Base-by-base conservation (phyloP, 1,140 invertebrate genomes). In the Drosophila kepulauana region DNA sequence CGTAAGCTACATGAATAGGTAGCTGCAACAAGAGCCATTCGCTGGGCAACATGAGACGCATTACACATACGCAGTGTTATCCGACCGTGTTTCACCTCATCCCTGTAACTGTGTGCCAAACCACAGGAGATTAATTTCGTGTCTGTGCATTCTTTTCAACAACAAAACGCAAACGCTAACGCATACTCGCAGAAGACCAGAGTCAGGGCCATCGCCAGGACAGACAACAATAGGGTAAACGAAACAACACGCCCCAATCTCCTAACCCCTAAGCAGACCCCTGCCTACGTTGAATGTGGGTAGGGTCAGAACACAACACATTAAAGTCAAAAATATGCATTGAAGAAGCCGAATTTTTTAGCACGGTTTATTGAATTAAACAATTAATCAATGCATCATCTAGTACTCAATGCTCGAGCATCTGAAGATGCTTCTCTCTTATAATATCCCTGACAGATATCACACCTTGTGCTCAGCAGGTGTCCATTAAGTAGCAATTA, bases 71-170 rank as follows among this genome's bases (percentile, higher is more conserved):
- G 84, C 84, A 80, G 61, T 56, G 84, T 78, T 46, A 49, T 35
- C 76, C 78, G 67, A 30, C n/a, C 56, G 41, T 38, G 58, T 62
- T 59, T 15, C 38, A 54, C 62, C 48, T 72, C 49, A 43, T 49
- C 68, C 59, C 51, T 20, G 15, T 5, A 48, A 38, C 51, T 74
- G 57, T 71, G 59, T 48, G 35, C 57, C 64, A 64, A 81, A 16
- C 82, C 84, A 81, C 84, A 84, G 70, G 84, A 88, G 82, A 88
- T 88, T 88, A 89, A 88, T 88, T 89, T 78, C 80, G 70, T 88
- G 82, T 78, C 84, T 88, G 84, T 72, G 84, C 72, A 82, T 77
- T 82, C 70, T 79, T 87, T 82, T 79, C 65, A 54, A 54, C 46
- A 68, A 38, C 45, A 35, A 49, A 64, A 56, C 49, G 54, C 52